Evolutionary conservation across 1,140 invertebrate genomes (phyloP), one percentile per base, ranked within the genome.

Genomic region (Tetramorium simillimum): DNA sequence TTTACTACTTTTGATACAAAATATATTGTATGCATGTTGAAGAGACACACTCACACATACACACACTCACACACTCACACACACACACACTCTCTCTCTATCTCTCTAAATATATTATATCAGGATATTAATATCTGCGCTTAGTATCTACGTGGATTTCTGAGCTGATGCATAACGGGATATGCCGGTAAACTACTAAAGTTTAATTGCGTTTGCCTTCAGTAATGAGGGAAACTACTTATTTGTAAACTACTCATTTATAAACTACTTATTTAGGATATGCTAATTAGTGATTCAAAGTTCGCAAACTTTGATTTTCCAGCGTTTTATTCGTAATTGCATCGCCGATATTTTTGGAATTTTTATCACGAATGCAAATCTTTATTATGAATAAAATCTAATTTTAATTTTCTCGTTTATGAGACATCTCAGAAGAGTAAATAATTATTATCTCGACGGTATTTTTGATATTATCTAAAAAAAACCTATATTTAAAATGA

Each of bases 161-260:
- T 65, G 16, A 40, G 9, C 21, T 69, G 62, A 53, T 65, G 60
- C 2, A 80, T 40, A 80, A 49, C 77, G n/a, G 37, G 49, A 43
- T 81, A 67, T 3, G 43, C 14, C 16, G 46, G 14, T 10, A 9
- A 53, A 53, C 77, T 69, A 40, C 63, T 33, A 24, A 69, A 81
- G 77, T 81, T 81, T 69, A 81, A 81, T 81, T 81, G 77, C 63
- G 46, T 69, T 81, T 69, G 62, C 77, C 16, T 40, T 9, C 16
- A 24, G 49, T 81, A 81, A 81, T 81, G 63, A 81, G 49, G 21
- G 16, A 81, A 70, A 81, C 49, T 78, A 78, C 76, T 80, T 80
- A 80, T 80, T 80, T 67, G 63, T 77, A 80, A 67, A 80, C 43
- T 80, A 69, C 46, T 65, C 46, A 65, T 78, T 78, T 78, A 65